Conservation (phyloP, 2,888 invertebrate genomes). For the Nowickia ferox region DNA sequence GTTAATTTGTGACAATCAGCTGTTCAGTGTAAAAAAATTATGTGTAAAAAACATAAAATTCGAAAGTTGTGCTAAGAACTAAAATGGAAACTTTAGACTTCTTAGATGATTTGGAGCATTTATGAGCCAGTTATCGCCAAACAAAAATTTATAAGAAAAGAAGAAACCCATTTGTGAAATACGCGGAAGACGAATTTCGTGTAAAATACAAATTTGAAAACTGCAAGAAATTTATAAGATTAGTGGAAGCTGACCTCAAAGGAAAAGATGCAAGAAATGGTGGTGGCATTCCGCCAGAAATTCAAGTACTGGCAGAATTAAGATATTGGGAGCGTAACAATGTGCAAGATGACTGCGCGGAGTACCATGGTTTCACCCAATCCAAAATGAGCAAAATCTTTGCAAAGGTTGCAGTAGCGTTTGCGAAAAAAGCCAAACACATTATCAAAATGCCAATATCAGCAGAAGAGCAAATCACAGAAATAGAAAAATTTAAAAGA, state of each 20-base stretch:
- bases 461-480: slow-evolving; percentile 2
- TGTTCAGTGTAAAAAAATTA: too few relatives aligned
- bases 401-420: background rate
- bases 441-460: slow-evolving; percentile 32
- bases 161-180: slow-evolving; percentile 28
- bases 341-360: slow-evolving; percentile 26
- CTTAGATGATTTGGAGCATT: slow-evolving; percentile 12
- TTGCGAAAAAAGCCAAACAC: slow-evolving; percentile 13
- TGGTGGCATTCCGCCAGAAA: slow-evolving; percentile 13
- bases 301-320: slow-evolving; percentile 30
- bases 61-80: too few relatives aligned
- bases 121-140: background rate
- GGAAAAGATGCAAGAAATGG: slow-evolving; percentile 11
- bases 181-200: slow-evolving; percentile 10
- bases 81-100: slow-evolving; percentile 3
- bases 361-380: slow-evolving; percentile 19
- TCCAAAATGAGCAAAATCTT: slow-evolving; percentile 27
- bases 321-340: slow-evolving; percentile 25
- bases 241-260: slow-evolving; percentile 4
- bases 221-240: slow-evolving; percentile 11
- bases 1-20: too few relatives aligned
- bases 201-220: slow-evolving; percentile 27
- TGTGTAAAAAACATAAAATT: too few relatives aligned
- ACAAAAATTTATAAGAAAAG: slow-evolving; percentile 42
- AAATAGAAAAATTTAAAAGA: slow-evolving; percentile 40